Conservation (phyloP, 2,888 invertebrate genomes). For the Sphaerophoria rueppellii region DNA sequence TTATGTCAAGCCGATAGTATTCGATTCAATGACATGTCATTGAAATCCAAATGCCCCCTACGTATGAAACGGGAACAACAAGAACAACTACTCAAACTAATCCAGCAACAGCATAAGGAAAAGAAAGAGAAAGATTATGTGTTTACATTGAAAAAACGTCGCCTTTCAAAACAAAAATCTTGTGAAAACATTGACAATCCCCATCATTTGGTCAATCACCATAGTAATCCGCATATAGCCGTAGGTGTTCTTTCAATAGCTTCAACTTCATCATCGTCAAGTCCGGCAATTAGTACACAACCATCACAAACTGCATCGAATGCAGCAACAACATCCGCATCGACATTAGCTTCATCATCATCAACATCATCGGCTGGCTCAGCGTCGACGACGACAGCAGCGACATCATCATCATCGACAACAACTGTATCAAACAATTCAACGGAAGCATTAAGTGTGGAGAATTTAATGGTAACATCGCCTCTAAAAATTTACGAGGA, state of each 20-base stretch:
- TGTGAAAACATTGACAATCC: constrained; percentile 79
- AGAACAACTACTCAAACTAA: constrained; percentile 67
- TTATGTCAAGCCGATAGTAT: constrained; percentile 86
- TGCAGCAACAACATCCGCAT: constrained; percentile 13
- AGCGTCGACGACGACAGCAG: constrained; percentile 62
- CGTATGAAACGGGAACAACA: constrained; percentile 78
- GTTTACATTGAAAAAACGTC: constrained; percentile 80
- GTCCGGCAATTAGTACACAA: constrained; percentile 51
- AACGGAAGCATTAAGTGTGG: constrained; percentile 67
- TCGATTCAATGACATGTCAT: constrained; percentile 79
- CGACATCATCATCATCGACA: neutral
- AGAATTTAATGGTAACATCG: constrained; percentile 76
- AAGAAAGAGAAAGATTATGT: constrained; percentile 80
- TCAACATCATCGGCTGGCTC: constrained; percentile 31
- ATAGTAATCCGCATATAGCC: constrained; percentile 48
- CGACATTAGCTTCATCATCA: constrained; percentile 56
- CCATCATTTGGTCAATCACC: constrained; percentile 40
- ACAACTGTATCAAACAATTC: constrained; percentile 49
- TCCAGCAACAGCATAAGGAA: constrained; percentile 75
- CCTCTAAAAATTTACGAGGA: constrained; percentile 79
- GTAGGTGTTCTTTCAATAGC: constrained; percentile 60
- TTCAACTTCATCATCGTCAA: constrained; percentile 61
- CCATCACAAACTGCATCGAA: constrained; percentile 15
- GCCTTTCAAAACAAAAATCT: constrained; percentile 81
- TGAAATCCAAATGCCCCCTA: constrained; percentile 79